A percentile compares a stretch with the other conserved stretches of the same genome.
Conservation (phyloP, 2,797 vertebrate genomes). For the Chelon auratus region DNA sequence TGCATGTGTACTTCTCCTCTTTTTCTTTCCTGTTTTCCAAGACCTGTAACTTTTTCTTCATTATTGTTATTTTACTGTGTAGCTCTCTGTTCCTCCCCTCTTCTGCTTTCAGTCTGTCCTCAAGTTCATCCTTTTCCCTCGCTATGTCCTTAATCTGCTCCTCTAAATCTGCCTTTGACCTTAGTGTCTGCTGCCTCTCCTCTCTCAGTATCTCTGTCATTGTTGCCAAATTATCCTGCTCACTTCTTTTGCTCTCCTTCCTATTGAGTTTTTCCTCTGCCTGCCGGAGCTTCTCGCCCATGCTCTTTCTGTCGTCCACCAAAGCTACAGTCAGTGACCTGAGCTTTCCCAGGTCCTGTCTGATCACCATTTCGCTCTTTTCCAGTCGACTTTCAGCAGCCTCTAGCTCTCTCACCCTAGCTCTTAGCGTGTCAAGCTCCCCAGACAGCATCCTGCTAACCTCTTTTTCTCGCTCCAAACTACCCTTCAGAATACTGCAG, state of each 20-base stretch:
- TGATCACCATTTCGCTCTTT: constrained; percentile 90
- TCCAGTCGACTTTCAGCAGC: constrained; percentile 87
- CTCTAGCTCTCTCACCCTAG: constrained; percentile 91
- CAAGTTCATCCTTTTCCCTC: constrained; percentile 92
- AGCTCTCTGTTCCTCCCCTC: constrained; percentile 92
- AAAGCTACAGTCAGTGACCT: constrained; percentile 94
- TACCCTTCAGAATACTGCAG: constrained; percentile 88
- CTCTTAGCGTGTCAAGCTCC: constrained; percentile 90
- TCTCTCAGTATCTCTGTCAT: constrained; percentile 92
- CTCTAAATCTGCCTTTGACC: constrained; percentile 91
- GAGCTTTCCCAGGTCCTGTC: constrained; percentile 94
- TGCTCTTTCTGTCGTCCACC: constrained; percentile 93
- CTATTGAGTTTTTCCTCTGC: constrained; percentile 91
- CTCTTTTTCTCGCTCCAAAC: constrained; percentile 91
- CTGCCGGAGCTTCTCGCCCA: constrained; percentile 91
- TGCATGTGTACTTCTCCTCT: constrained; percentile 84
- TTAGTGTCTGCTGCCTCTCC: constrained; percentile 90
- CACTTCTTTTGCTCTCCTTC: constrained; percentile 88
- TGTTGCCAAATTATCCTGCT: constrained; percentile 88
- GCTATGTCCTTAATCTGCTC: constrained; percentile 87
- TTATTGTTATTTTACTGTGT: constrained; percentile 88
- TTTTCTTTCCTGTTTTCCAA: constrained; percentile 86
- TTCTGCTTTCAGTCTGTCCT: constrained; percentile 89
- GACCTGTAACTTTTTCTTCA: constrained; percentile 91
- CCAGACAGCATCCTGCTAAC: constrained; percentile 88